A percentile compares a stretch with the other conserved stretches of the same genome.
Evolutionary conservation across 2,797 vertebrate genomes (phyloP).

Genomic region (Anomalospiza imberbis): DNA sequence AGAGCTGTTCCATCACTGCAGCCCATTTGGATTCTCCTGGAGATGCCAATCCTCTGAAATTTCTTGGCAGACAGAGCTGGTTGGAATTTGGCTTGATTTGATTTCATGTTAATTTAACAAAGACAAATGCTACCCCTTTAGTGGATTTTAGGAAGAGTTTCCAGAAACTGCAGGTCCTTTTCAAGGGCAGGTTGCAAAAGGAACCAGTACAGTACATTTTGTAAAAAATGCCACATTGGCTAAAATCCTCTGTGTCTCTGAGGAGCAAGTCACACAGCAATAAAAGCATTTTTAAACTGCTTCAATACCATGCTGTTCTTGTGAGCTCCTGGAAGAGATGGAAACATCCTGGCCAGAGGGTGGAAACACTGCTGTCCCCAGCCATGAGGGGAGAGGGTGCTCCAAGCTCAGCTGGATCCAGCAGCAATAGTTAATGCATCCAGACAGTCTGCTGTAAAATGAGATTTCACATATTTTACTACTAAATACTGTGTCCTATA

Average conservation of each 20-base stretch:
- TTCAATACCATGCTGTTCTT: not conserved
- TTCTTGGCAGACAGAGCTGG: not conserved
- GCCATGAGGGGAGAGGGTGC: not conserved
- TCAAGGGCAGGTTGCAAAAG: not conserved
- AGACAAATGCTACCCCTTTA: not conserved
- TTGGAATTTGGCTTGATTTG: not conserved
- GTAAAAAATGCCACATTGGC: not conserved
- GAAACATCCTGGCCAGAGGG: not conserved
- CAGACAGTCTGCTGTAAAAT: not conserved
- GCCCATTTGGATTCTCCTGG: not conserved
- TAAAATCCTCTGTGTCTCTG: not conserved
- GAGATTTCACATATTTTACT: not conserved
- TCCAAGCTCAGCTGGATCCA: not conserved
- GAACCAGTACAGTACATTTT: not conserved
- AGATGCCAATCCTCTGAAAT: not conserved
- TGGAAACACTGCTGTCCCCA: not conserved
- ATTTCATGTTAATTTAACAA: constrained; percentile 6
- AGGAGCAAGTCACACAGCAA: not conserved
- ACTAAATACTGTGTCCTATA: not conserved
- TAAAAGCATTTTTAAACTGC: not conserved
- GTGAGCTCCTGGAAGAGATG: not conserved
- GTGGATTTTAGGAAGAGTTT: not conserved
- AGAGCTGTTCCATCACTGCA: not conserved
- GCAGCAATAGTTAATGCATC: not conserved
- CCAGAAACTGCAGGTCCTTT: not conserved